Evolutionary conservation across 2,888 invertebrate genomes (phyloP).

Genomic region (Carabus problematicus): DNA sequence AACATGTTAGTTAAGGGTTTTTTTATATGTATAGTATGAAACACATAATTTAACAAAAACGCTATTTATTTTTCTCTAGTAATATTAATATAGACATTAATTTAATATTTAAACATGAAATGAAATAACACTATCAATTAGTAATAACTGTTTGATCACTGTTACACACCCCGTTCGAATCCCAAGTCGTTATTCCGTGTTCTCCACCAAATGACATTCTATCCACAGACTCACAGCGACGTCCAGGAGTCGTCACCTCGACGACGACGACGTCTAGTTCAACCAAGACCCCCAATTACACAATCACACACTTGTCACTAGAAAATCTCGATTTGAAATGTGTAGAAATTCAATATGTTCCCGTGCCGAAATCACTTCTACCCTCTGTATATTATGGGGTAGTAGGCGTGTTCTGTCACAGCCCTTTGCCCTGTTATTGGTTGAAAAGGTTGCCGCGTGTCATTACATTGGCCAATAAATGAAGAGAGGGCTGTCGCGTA

Average conservation of each 20-base stretch:
- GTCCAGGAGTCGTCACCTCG: slow-evolving; percentile 25
- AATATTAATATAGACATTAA: too few species aligned
- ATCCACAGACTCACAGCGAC: neutral
- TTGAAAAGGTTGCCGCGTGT: neutral
- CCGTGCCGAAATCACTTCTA: slow-evolving; percentile 12
- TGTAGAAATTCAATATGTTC: slow-evolving; percentile 30
- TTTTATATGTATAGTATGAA: too few species aligned
- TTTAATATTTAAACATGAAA: too few species aligned
- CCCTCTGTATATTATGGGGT: slow-evolving; percentile 19
- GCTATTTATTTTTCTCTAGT: too few species aligned
- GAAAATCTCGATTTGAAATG: slow-evolving; percentile 21
- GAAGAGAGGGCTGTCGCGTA: slow-evolving; percentile 22
- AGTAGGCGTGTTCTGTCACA: slow-evolving; percentile 29
- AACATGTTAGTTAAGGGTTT: too few species aligned
- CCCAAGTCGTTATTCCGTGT: slow-evolving; percentile 32
- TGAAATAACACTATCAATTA: too few species aligned
- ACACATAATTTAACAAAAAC: too few species aligned
- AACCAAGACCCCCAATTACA: slow-evolving; percentile 10
- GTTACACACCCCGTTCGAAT: slow-evolving; percentile 24
- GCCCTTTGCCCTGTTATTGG: slow-evolving; percentile 4
- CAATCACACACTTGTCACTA: slow-evolving; percentile 20
- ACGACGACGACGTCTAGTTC: slow-evolving; percentile 14
- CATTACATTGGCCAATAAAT: slow-evolving; percentile 15
- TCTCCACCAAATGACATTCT: slow-evolving; percentile 38
- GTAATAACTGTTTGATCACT: too few species aligned